A percentile compares a stretch with the other conserved stretches of the same genome.
These are phyloP conservation scores for Microtus pennsylvanicus DNA, from an alignment of 2,113 vertebrate genomes.

Conservation along the genomic window DNA sequence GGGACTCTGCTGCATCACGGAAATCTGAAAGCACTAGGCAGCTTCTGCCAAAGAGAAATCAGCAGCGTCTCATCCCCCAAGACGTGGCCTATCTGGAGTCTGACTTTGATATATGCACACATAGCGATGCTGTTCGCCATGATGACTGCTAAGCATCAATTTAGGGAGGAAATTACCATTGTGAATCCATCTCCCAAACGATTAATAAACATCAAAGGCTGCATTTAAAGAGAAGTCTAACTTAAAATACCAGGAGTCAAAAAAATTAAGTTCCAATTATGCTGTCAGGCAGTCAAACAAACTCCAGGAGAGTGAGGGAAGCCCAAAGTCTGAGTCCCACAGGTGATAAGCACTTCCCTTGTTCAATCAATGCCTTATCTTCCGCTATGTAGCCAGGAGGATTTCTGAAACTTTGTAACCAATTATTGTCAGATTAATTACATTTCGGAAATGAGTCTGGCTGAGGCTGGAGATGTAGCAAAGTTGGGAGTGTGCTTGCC, in stretches of 20 bases:
- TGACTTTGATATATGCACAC: conserved; percentile 43
- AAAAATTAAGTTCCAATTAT: conserved; percentile 45
- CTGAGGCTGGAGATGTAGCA: neutral
- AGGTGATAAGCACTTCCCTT: neutral
- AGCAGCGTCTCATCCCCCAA: conserved; percentile 35
- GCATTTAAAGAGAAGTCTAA: conserved; percentile 54
- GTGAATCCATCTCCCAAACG: conserved; percentile 50
- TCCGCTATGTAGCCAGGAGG: neutral
- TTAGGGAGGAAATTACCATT: conserved; percentile 69
- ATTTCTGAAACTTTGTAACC: neutral
- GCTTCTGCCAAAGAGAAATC: conserved; percentile 61
- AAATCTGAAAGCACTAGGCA: conserved; percentile 64
- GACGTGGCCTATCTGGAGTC: neutral
- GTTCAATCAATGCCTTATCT: neutral
- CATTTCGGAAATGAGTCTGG: conserved; percentile 6
- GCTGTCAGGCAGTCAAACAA: conserved; percentile 13
- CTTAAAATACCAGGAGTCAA: conserved; percentile 42
- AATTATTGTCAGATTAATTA: conserved; percentile 37
- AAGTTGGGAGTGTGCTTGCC: neutral
- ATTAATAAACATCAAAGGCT: conserved; percentile 63
- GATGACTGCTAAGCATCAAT: conserved; percentile 47
- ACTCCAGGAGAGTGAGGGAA: neutral
- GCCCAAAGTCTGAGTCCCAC: conserved; percentile 4
- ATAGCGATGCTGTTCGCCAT: neutral
- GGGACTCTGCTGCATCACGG: conserved; percentile 55